phyloP scores from a whole-genome alignment of 2,888 invertebrate species.

The Artemia sinica region DNA sequence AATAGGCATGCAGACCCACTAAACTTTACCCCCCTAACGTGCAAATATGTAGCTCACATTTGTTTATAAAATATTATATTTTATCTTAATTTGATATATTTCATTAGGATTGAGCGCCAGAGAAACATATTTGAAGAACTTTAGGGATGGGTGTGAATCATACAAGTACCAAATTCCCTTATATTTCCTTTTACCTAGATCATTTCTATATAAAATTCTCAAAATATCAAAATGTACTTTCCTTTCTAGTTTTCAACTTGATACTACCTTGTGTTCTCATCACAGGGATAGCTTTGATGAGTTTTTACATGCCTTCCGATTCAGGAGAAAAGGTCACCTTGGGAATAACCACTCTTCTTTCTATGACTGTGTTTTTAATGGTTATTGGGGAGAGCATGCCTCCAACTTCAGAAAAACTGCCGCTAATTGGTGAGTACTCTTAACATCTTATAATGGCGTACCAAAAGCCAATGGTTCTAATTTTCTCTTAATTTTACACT shows the following conservation, averaged over 20 bases:
- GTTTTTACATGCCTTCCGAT: slow-evolving; percentile 41
- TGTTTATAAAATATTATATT: too few species aligned
- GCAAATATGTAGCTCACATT: too few species aligned
- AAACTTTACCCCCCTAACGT: too few species aligned
- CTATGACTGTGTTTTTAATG: slow-evolving; percentile 41
- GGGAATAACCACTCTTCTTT: slow-evolving; percentile 39
- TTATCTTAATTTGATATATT: too few species aligned
- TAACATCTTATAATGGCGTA: too few species aligned
- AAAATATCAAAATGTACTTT: neutral
- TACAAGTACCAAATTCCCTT: too few species aligned
- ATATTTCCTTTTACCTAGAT: too few species aligned
- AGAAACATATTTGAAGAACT: too few species aligned
- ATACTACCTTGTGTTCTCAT: slow-evolving; percentile 40
- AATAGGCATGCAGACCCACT: too few species aligned
- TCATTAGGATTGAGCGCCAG: too few species aligned
- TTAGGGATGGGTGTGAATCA: too few species aligned
- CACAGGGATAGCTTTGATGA: slow-evolving; percentile 38
- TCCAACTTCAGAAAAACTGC: slow-evolving; percentile 40
- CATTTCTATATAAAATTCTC: too few species aligned
- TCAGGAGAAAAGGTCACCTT: slow-evolving; percentile 36
- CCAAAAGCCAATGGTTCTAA: neutral
- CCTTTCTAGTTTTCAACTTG: slow-evolving; percentile 29
- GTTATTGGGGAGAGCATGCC: slow-evolving; percentile 41
- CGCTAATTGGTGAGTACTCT: slow-evolving; percentile 35
- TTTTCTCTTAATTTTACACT: neutral